phyloP scores from a whole-genome alignment of 2,888 invertebrate species.

The Drosophila paranaensis region DNA sequence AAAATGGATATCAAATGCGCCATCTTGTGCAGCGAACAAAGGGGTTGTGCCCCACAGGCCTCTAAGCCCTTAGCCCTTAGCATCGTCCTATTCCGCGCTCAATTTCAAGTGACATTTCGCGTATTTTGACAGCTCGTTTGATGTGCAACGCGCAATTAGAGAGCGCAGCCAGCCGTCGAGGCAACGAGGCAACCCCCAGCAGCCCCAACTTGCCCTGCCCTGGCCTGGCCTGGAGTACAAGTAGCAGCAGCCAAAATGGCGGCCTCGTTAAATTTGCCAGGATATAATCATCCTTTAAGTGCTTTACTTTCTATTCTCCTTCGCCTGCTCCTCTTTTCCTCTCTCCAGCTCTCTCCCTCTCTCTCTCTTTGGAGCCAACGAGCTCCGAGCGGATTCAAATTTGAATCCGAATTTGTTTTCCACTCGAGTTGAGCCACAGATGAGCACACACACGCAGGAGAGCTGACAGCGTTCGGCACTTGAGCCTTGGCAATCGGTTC shows the following conservation, averaged over 20 bases:
- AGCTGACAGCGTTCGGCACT: slow-evolving; percentile 25
- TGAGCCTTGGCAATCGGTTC: slow-evolving; percentile 37
- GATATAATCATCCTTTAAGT: slow-evolving; percentile 21
- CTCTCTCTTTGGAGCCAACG: neutral
- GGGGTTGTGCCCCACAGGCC: slow-evolving; percentile 19
- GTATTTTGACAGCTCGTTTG: slow-evolving; percentile 66
- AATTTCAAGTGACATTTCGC: slow-evolving; percentile 63
- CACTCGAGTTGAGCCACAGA: slow-evolving; percentile 59
- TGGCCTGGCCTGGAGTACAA: neutral
- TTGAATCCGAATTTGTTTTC: slow-evolving; percentile 52
- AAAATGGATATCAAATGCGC: slow-evolving; percentile 76
- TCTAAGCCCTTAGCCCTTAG: neutral
- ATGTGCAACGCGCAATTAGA: slow-evolving; percentile 60
- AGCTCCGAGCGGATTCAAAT: slow-evolving; percentile 21
- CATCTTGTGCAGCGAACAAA: slow-evolving; percentile 56
- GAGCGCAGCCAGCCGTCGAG: slow-evolving; percentile 14
- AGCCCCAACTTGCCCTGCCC: neutral
- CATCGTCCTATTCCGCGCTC: slow-evolving; percentile 19
- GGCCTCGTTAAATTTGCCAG: slow-evolving; percentile 17
- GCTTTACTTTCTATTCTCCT: slow-evolving; percentile 3
- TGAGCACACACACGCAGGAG: slow-evolving; percentile 27
- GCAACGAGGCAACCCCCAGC: neutral
- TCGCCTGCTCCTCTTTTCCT: neutral
- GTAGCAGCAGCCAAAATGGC: slow-evolving; percentile 29
- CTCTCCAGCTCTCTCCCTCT: too few relatives aligned